A percentile compares a stretch with the other conserved stretches of the same genome.
Conservation (phyloP, 37 sponge, comb jelly and placozoan species). For the Diacarnus erythraeanus region DNA sequence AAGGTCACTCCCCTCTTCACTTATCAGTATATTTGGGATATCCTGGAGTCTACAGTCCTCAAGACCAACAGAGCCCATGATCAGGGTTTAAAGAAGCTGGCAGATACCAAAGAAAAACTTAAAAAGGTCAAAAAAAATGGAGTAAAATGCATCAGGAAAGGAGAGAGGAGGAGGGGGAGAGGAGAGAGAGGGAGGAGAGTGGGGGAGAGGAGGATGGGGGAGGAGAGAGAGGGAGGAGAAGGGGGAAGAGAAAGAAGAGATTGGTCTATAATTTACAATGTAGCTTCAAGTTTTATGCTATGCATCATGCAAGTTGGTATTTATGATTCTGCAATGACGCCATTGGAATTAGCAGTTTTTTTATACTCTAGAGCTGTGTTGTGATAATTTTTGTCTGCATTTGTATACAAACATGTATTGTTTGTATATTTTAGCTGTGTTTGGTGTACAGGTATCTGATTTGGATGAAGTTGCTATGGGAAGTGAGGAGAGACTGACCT, state of each 20-base stretch:
- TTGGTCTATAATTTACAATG: too few species aligned
- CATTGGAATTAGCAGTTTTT: background rate
- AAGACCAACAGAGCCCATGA: slow-evolving; percentile 48
- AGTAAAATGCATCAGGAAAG: too few species aligned
- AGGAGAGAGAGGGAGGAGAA: too few species aligned
- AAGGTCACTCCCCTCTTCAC: slow-evolving; percentile 37
- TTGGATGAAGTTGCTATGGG: slow-evolving; percentile 74
- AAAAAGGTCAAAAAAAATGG: slow-evolving; percentile 45
- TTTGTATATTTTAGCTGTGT: background rate
- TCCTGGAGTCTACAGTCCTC: slow-evolving; percentile 36
- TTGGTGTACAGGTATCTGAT: slow-evolving; percentile 25
- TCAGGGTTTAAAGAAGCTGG: slow-evolving; percentile 35
- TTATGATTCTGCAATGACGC: background rate
- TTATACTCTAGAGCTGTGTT: background rate
- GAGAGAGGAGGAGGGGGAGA: too few species aligned
- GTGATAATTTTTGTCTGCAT: background rate
- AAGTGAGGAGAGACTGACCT: slow-evolving; percentile 43
- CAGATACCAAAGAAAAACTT: slow-evolving; percentile 45
- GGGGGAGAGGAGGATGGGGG: too few species aligned
- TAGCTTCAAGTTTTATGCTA: too few species aligned
- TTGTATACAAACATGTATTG: background rate
- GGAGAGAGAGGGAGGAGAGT: too few species aligned
- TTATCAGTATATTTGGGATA: slow-evolving; percentile 60
- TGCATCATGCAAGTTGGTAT: background rate
- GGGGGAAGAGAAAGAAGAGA: too few species aligned